These are phyloP conservation scores for Furcula furcula DNA, from an alignment of 2,888 invertebrate genomes.

Conservation along the genomic window DNA sequence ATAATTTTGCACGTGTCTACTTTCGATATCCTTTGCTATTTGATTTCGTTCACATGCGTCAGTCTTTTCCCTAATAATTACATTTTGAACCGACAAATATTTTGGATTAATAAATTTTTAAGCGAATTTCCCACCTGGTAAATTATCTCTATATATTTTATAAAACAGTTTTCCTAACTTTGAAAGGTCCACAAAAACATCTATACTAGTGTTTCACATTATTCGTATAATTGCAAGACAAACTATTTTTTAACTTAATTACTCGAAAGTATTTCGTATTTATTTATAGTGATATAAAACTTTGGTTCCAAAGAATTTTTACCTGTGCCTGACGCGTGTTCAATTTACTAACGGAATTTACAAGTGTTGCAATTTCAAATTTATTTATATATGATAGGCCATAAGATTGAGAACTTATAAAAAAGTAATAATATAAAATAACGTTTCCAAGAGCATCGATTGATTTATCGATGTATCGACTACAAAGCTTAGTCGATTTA, in stretches of 20 bases:
- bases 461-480: neutral
- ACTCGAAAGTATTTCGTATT: too few relatives aligned
- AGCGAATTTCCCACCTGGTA: neutral
- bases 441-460: slow-evolving; percentile 3
- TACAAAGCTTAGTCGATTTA: neutral
- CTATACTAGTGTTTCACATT: too few relatives aligned
- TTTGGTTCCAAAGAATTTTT: too few relatives aligned
- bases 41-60: slow-evolving; percentile 57
- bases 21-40: slow-evolving; percentile 34
- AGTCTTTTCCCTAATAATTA: slow-evolving; percentile 59
- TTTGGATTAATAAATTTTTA: slow-evolving; percentile 26
- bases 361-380: slow-evolving; percentile 26
- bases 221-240: too few relatives aligned
- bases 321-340: slow-evolving; percentile 20
- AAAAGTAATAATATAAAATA: slow-evolving; percentile 20
- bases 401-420: slow-evolving; percentile 28
- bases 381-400: slow-evolving; percentile 57
- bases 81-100: slow-evolving; percentile 24
- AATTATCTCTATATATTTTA: slow-evolving; percentile 5
- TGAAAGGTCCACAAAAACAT: neutral
- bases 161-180: slow-evolving; percentile 18
- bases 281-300: too few relatives aligned
- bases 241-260: too few relatives aligned
- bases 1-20: slow-evolving; percentile 54
- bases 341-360: slow-evolving; percentile 19